Base-by-base conservation (phyloP, 2,888 invertebrate species). In the Acanthacorydalis orientalis region DNA sequence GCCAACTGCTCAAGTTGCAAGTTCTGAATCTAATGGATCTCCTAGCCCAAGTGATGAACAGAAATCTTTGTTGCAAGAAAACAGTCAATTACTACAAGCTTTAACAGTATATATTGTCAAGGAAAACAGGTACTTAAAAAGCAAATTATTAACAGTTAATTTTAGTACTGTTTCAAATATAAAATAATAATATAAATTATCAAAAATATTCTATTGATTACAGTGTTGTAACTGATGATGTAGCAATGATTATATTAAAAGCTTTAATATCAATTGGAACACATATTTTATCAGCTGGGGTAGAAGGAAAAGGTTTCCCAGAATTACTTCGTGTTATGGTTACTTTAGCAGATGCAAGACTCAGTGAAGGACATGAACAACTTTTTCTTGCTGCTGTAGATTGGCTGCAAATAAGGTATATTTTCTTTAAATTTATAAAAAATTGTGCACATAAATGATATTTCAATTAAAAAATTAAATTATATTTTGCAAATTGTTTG, bases 311-410 rank as follows among this genome's bases (percentile, higher is more conserved):
- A n/a, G 81, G 82, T n/a, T 86, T 87, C 59, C 74, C 81, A 0
- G 84, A 86, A 57, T 67, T 88, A 7, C 77, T 87, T 71, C 70
- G 75, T 49, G 79, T 86, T 4, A 83, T 87, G 84, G 78, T 82
- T 2, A 83, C 79, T 43, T 62, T 95, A 53, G 92, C 92, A 0
- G 89, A 90, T 63, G 86, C 88, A 15, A 84, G 88, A 15, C 73
- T 78, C 4, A 88, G 88, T 31, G 69, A 74, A 42, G 89, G 92
- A 0, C 92, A 95, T 61, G 68, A 77, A 2, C 73, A 78, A 31
- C 68, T 95, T 14, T 89, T 93, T 63, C 78, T 83, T 34, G 85
- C 90, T 1, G 74, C 77, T 9, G 78, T 83, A 0, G 74, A 77
- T 37, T 92, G 92, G 92, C 73, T 93, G 1, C 78, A 83, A 49